These are phyloP conservation scores for Pseudorhombus dupliciocellatus DNA, from an alignment of 2,113 vertebrate genomes.

Conservation along the genomic window DNA sequence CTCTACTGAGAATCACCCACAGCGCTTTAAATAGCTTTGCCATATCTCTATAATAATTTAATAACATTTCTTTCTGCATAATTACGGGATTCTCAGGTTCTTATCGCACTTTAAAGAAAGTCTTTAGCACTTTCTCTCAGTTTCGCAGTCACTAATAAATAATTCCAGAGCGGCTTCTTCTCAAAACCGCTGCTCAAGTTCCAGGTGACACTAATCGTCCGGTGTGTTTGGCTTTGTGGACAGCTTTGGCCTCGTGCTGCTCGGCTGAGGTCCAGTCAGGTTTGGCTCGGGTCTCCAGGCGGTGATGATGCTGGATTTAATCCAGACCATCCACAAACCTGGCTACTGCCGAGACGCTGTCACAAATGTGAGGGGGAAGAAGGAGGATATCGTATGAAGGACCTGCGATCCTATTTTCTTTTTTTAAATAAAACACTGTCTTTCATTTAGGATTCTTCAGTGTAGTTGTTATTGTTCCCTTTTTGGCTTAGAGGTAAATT, in stretches of 20 bases:
- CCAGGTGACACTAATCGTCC: constrained; percentile 54
- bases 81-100: background rate
- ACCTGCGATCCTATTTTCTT: too few species aligned
- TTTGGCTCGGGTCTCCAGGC: constrained; percentile 58
- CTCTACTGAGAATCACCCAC: background rate
- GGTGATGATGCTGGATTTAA: constrained; percentile 45
- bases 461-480: too few species aligned
- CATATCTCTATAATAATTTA: background rate
- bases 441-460: background rate
- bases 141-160: constrained; percentile 12
- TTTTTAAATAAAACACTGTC: background rate
- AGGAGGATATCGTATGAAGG: too few species aligned
- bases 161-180: constrained; percentile 14
- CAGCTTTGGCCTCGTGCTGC: constrained; percentile 53
- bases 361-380: constrained; percentile 14
- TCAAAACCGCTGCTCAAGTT: constrained; percentile 25
- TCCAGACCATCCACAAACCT: constrained; percentile 55
- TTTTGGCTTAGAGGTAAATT: too few species aligned
- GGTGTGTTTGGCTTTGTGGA: constrained; percentile 48
- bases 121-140: background rate
- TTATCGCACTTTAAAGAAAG: background rate
- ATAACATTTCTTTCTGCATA: background rate
- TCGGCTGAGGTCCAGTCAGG: constrained; percentile 55
- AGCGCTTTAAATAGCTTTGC: too few species aligned
- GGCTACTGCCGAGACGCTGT: constrained; percentile 23